Conservation (phyloP, 2,888 invertebrate genomes). For the Cyaniris semiargus region DNA sequence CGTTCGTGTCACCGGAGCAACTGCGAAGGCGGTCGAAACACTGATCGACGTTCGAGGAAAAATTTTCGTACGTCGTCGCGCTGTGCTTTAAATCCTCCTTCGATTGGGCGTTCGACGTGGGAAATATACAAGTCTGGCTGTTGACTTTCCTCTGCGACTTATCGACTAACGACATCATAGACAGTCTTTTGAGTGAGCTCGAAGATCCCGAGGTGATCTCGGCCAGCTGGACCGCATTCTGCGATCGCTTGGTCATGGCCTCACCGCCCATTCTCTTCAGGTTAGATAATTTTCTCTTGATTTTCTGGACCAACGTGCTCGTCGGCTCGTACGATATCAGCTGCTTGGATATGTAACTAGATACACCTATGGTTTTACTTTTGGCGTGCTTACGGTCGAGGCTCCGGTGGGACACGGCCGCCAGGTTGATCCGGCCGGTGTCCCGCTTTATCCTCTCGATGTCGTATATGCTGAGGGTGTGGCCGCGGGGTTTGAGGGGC, state of each 20-base stretch:
- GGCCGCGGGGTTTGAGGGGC: conserved; percentile 61
- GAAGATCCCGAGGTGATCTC: conserved; percentile 74
- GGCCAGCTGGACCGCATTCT: conserved; percentile 72
- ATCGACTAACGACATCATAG: conserved; percentile 72
- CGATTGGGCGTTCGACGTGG: conserved; percentile 61
- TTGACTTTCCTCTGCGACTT: conserved; percentile 69
- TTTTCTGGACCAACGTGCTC: conserved; percentile 73
- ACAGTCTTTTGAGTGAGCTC: conserved; percentile 71
- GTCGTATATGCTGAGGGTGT: conserved; percentile 72
- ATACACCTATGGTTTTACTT: conserved; percentile 72
- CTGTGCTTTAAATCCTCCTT: conserved; percentile 68
- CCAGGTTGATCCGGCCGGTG: conserved; percentile 60
- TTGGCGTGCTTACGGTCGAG: conserved; percentile 74
- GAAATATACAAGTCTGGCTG: conserved; percentile 72
- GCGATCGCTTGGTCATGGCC: conserved; percentile 71
- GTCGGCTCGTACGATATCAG: conserved; percentile 75
- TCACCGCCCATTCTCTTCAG: conserved; percentile 76
- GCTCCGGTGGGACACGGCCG: conserved; percentile 69
- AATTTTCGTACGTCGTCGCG: conserved; percentile 66
- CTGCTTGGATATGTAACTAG: conserved; percentile 75
- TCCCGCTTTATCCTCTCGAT: conserved; percentile 71
- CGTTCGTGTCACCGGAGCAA: conserved; percentile 54
- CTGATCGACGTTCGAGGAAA: conserved; percentile 75
- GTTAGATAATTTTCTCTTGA: conserved; percentile 75
- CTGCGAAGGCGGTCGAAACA: conserved; percentile 71